These are phyloP conservation scores for Piscicola geometra DNA, from an alignment of 2,888 invertebrate genomes.

Conservation along the genomic window DNA sequence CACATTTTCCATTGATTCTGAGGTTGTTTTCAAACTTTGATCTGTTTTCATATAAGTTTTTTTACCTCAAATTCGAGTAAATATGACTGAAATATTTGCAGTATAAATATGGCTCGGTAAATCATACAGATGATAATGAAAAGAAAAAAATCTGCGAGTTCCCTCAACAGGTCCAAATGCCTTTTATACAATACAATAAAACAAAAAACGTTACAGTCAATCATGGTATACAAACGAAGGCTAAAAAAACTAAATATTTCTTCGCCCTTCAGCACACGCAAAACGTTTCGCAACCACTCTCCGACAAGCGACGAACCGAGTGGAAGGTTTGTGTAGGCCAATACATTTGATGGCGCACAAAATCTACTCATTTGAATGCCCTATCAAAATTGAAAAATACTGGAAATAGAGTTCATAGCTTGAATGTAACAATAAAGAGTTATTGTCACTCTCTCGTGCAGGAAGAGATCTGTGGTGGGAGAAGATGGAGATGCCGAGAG, in stretches of 20 bases:
- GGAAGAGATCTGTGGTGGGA: neutral
- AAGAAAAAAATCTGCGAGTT: neutral
- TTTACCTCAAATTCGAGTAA: neutral
- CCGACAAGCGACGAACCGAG: neutral
- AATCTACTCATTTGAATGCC: neutral
- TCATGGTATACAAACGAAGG: neutral
- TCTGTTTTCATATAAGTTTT: neutral
- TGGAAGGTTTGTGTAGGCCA: neutral
- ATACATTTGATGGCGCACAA: neutral
- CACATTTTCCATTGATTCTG: conserved; percentile 12
- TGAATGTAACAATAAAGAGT: neutral
- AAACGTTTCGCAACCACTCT: neutral
- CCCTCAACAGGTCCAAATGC: neutral
- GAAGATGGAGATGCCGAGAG: conserved; percentile 1
- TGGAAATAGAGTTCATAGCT: too few relatives aligned
- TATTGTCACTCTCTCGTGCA: neutral
- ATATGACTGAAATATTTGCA: too few relatives aligned
- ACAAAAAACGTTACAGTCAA: neutral
- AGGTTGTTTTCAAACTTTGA: neutral
- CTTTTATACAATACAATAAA: neutral
- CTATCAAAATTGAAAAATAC: neutral
- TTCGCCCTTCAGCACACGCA: neutral
- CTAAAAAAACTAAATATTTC: neutral
- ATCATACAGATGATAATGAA: neutral
- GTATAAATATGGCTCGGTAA: neutral